A percentile compares a stretch with the other conserved stretches of the same genome.
Conservation (phyloP, 2,113 vertebrate genomes). For the Psittacula cyanocephala region DNA sequence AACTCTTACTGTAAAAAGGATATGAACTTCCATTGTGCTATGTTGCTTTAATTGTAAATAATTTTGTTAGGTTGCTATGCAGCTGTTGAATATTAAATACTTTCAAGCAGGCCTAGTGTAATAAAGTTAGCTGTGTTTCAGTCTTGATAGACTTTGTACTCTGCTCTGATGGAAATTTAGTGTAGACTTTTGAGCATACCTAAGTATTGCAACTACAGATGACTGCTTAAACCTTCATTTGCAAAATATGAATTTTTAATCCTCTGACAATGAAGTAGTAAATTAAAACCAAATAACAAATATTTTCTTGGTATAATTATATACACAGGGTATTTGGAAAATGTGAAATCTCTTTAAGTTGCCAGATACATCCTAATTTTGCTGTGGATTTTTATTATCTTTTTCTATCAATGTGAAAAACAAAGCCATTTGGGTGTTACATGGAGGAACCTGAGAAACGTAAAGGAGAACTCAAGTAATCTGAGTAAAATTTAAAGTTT, state of each 20-base stretch:
- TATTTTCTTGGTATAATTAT: neutral
- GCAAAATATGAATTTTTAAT: neutral
- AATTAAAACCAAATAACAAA: neutral
- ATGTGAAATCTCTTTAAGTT: neutral
- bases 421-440: neutral
- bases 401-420: neutral
- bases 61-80: neutral
- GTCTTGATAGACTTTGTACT: neutral
- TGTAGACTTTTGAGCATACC: neutral
- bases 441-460: neutral
- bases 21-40: fast-evolving
- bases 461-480: neutral
- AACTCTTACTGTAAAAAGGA: neutral
- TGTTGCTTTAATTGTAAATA: neutral
- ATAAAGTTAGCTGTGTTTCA: neutral
- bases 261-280: neutral
- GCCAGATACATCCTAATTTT: neutral
- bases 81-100: neutral
- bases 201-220: neutral
- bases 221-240: neutral
- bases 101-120: neutral
- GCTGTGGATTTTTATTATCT: neutral
- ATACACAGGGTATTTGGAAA: neutral
- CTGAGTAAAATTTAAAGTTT: neutral
- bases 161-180: neutral